Conservation (phyloP, 1,140 invertebrate species). For the Aphaenogaster rudis region DNA sequence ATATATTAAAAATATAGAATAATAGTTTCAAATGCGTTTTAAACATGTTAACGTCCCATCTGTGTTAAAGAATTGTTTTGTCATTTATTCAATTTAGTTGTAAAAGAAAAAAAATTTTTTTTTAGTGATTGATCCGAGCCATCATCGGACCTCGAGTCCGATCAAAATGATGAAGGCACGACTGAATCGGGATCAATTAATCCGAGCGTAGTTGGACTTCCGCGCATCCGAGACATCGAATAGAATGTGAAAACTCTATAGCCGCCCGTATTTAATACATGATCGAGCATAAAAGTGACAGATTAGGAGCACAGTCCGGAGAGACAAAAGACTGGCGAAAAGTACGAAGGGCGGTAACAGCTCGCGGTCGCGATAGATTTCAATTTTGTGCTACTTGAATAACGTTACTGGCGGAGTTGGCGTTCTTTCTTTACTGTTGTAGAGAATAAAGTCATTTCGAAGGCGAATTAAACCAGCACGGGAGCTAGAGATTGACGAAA, state of each 20-base stretch:
- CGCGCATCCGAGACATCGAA: conserved; percentile 30
- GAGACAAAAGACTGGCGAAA: conserved; percentile 32
- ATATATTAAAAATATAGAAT: not conserved
- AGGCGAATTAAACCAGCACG: conserved; percentile 46
- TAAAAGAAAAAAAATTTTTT: conserved; percentile 27
- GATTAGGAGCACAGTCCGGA: conserved; percentile 10
- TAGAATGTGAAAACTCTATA: conserved; percentile 21
- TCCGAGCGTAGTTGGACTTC: conserved; percentile 35
- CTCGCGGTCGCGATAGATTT: conserved; percentile 34
- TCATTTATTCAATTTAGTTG: not conserved
- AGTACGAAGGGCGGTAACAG: not conserved
- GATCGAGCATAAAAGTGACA: conserved; percentile 17
- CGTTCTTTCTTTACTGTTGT: conserved; percentile 7
- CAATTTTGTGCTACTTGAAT: conserved; percentile 39
- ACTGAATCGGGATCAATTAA: conserved; percentile 59
- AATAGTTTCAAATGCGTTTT: not conserved
- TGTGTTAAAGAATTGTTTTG: not conserved
- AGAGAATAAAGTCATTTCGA: conserved; percentile 35
- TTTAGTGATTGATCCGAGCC: conserved; percentile 84
- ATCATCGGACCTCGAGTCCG: conserved; percentile 80
- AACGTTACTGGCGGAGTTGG: not conserved
- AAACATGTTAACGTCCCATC: not conserved
- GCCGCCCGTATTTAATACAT: conserved; percentile 30
- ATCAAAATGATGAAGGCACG: conserved; percentile 75
- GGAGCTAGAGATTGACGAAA: conserved; percentile 14